Conservation (phyloP, 64 coral and sea anemone genomes). For the Anthopleura sola region DNA sequence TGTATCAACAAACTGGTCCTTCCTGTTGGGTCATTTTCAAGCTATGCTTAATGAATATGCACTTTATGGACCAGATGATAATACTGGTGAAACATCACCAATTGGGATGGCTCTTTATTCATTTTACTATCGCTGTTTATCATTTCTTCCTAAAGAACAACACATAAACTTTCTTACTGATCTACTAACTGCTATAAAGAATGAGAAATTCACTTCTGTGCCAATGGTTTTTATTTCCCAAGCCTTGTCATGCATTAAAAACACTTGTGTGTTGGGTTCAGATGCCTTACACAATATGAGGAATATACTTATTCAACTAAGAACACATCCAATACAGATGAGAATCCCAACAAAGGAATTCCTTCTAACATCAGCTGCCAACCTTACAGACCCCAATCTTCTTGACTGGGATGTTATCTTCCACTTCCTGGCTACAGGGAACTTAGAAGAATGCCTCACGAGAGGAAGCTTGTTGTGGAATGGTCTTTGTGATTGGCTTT, state of each 20-base stretch:
- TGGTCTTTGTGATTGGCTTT: constrained; percentile 43
- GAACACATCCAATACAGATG: constrained; percentile 41
- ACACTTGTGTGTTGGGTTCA: constrained; percentile 23
- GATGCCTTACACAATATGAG: constrained; percentile 37
- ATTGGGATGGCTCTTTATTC: constrained; percentile 42
- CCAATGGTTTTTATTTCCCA: constrained; percentile 73
- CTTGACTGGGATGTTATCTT: constrained; percentile 44
- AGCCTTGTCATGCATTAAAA: constrained; percentile 54
- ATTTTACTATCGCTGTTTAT: constrained; percentile 39
- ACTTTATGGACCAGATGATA: constrained; percentile 44
- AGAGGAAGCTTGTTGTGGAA: constrained; percentile 59
- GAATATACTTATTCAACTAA: constrained; percentile 38
- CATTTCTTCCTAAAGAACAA: constrained; percentile 21
- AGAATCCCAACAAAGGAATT: constrained; percentile 59
- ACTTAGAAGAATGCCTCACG: constrained; percentile 39
- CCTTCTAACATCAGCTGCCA: constrained; percentile 51
- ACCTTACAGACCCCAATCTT: constrained; percentile 28
- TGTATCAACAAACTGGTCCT: constrained; percentile 49
- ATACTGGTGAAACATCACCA: constrained; percentile 47
- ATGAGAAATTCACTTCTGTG: constrained; percentile 48
- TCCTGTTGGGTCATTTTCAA: constrained; percentile 64
- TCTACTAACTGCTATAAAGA: constrained; percentile 33
- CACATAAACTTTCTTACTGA: constrained; percentile 39
- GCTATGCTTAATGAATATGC: constrained; percentile 65
- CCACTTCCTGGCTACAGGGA: constrained; percentile 39